phyloP scores from a whole-genome alignment of 2,113 vertebrate genomes.

The Lepisosteus osseus region DNA sequence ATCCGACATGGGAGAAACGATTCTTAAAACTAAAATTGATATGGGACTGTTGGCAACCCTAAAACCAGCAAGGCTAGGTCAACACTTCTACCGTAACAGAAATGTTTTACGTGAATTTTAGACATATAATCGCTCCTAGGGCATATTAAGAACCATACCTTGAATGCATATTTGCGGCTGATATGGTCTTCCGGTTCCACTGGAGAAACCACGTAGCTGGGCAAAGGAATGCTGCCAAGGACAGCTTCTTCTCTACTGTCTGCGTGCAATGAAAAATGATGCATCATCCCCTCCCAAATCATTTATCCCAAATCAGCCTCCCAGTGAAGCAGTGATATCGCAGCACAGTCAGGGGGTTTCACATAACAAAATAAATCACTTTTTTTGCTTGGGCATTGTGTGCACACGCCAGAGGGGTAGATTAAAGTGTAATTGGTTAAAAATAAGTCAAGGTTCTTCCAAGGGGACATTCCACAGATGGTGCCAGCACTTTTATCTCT shows the following conservation, averaged over 20 bases:
- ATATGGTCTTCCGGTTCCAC: conserved; percentile 89
- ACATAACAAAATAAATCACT: no score
- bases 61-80: no score
- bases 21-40: no score
- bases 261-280: conserved; percentile 39
- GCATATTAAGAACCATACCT: conserved; percentile 65
- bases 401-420: conserved; percentile 14
- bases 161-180: conserved; percentile 94
- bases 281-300: not conserved
- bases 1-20: no score
- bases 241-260: conserved; percentile 94
- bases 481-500: conserved; percentile 41
- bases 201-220: conserved; percentile 86
- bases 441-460: conserved; percentile 39
- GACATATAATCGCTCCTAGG: no score
- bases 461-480: conserved; percentile 44
- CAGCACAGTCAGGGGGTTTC: not conserved
- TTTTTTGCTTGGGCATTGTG: no score
- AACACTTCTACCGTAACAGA: no score
- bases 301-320: not conserved
- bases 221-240: conserved; percentile 93
- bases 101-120: no score
- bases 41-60: no score
- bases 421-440: conserved; percentile 34
- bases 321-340: not conserved